A percentile compares a stretch with the other conserved stretches of the same genome.
These are phyloP conservation scores for Amphiura filiformis DNA, from an alignment of 35 echinoderm and acorn worm species.

Conservation along the genomic window DNA sequence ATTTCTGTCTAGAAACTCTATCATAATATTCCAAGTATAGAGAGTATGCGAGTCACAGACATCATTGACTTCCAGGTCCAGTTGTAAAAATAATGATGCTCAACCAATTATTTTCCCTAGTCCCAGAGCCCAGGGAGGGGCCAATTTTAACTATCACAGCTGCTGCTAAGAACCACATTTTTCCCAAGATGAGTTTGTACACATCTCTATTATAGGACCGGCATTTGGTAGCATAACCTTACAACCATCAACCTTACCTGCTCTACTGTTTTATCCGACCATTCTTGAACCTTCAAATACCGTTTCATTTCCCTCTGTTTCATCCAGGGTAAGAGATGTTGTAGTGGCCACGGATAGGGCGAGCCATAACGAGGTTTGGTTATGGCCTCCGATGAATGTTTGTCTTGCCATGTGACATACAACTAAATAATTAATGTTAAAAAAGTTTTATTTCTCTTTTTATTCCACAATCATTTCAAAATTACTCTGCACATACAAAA, in stretches of 20 bases:
- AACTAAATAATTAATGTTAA: constrained; percentile 46
- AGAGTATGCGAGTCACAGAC: too few species aligned
- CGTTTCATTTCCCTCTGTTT: constrained; percentile 64
- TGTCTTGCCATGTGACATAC: constrained; percentile 70
- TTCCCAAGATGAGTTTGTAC: too few species aligned
- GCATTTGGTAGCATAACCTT: too few species aligned
- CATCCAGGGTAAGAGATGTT: constrained; percentile 65
- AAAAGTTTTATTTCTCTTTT: not conserved
- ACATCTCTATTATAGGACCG: too few species aligned
- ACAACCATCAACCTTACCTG: constrained; percentile 48
- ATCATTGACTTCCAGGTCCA: too few species aligned
- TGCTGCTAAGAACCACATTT: too few species aligned
- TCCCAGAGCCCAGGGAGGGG: too few species aligned
- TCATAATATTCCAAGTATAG: too few species aligned
- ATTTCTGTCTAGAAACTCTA: too few species aligned
- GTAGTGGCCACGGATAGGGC: constrained; percentile 83
- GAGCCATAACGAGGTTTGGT: constrained; percentile 87
- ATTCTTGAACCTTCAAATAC: constrained; percentile 72
- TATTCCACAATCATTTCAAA: not conserved
- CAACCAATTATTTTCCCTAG: too few species aligned
- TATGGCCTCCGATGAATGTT: constrained; percentile 49
- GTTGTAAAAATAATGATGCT: too few species aligned
- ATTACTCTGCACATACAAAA: not conserved
- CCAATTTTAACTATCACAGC: too few species aligned
- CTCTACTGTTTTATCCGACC: constrained; percentile 68